These are phyloP conservation scores for Eristalis arbustorum DNA, from an alignment of 2,888 invertebrate genomes.

Conservation along the genomic window DNA sequence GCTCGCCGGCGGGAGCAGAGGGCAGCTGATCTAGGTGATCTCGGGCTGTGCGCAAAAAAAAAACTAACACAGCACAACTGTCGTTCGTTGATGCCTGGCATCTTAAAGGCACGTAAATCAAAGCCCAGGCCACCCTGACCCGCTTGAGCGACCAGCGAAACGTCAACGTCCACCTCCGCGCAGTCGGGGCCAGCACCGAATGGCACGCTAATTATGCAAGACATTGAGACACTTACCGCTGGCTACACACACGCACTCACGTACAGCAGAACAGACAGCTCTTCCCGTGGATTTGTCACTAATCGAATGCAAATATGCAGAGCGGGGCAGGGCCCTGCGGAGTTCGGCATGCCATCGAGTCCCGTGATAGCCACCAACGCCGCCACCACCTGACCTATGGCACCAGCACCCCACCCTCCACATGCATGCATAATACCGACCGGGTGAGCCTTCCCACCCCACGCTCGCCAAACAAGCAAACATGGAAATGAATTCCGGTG, in stretches of 20 bases:
- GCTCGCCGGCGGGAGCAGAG: not conserved
- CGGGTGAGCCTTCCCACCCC: conserved; percentile 10
- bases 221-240: conserved; percentile 32
- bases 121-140: not conserved
- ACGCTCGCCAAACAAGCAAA: conserved; percentile 48
- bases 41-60: not conserved
- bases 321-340: no score
- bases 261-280: not conserved
- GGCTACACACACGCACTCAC: conserved; percentile 34
- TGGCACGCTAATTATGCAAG: conserved; percentile 57
- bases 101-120: not conserved
- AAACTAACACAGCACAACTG: no score
- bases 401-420: conserved; percentile 36
- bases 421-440: conserved; percentile 56
- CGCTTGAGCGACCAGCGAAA: not conserved
- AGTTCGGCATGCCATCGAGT: conserved; percentile 16
- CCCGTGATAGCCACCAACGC: conserved; percentile 59
- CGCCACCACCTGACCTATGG: conserved; percentile 67
- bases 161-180: not conserved
- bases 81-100: no score
- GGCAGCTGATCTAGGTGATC: not conserved
- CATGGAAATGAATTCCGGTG: conserved; percentile 68
- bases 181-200: conserved; percentile 18
- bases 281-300: conserved; percentile 23
- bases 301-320: conserved; percentile 68